Evolutionary conservation across 2,797 vertebrate genomes (phyloP).

Genomic region (Melanotaenia pygmaea): DNA sequence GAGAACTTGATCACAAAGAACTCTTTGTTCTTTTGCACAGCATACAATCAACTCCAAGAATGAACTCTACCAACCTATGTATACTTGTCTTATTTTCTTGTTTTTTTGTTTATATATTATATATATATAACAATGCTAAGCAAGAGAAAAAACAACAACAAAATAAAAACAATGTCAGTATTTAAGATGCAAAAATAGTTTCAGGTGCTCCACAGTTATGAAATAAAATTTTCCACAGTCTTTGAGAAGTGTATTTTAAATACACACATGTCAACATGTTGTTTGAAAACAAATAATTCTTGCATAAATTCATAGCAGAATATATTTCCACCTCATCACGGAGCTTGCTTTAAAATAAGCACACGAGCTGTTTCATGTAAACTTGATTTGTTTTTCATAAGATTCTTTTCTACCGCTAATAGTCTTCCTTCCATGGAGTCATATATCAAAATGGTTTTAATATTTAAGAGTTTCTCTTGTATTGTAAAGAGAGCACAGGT

Average conservation of each 20-base stretch:
- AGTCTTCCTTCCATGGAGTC: conserved; percentile 6
- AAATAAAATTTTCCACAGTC: conserved; percentile 46
- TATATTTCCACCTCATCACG: conserved; percentile 35
- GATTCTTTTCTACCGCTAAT: conserved; percentile 30
- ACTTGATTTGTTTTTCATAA: conserved; percentile 43
- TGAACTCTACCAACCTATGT: conserved; percentile 23
- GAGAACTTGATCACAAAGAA: conserved; percentile 35
- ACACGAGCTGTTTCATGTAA: conserved; percentile 35
- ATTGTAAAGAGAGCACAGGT: not conserved
- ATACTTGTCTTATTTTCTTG: conserved; percentile 15
- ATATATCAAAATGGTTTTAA: conserved; percentile 10
- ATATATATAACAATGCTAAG: conserved; percentile 7
- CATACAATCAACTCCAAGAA: conserved; percentile 18
- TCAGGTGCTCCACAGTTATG: conserved; percentile 26
- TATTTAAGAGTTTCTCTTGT: not conserved
- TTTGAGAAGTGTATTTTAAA: conserved; percentile 52
- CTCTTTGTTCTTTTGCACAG: conserved; percentile 20
- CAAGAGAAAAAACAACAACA: not conserved
- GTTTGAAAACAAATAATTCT: conserved; percentile 33
- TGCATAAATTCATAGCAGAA: conserved; percentile 32
- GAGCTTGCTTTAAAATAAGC: conserved; percentile 34
- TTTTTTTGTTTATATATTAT: too few species aligned
- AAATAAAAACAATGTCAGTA: conserved; percentile 27
- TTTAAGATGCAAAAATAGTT: conserved; percentile 16
- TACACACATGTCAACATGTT: conserved; percentile 48